These are phyloP conservation scores for Podiceps cristatus DNA, from an alignment of 2,113 vertebrate genomes.

Conservation along the genomic window DNA sequence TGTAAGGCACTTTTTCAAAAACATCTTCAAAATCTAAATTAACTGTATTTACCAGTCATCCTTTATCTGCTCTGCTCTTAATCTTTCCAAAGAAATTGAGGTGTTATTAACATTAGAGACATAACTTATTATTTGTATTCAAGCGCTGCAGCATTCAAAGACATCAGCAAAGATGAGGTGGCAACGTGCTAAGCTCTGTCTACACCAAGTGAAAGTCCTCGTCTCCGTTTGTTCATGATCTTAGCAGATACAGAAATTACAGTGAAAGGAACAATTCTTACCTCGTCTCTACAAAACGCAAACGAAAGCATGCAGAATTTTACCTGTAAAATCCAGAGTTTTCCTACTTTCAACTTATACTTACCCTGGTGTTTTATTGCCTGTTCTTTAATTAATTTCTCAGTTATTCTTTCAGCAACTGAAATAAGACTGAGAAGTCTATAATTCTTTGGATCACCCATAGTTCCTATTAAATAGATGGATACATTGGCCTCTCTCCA, in stretches of 20 bases:
- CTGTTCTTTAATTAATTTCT: conserved; percentile 29
- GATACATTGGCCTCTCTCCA: conserved; percentile 52
- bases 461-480: conserved; percentile 58
- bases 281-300: not conserved
- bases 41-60: not conserved
- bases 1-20: not conserved
- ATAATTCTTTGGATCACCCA: conserved; percentile 30
- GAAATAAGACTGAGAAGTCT: conserved; percentile 2
- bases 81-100: not conserved
- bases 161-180: not conserved
- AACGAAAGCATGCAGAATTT: not conserved
- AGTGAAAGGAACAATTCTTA: not conserved
- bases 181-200: not conserved
- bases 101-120: not conserved
- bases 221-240: not conserved
- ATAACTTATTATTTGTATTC: not conserved
- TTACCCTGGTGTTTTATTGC: not conserved
- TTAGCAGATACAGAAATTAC: not conserved
- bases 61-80: not conserved
- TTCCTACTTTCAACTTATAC: not conserved
- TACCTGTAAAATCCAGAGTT: not conserved
- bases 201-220: not conserved
- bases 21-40: conserved; percentile 17
- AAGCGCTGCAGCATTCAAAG: not conserved
- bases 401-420: conserved; percentile 24